Base-by-base conservation (phyloP, 2,113 vertebrate genomes). In the Phaethornis superciliosus region DNA sequence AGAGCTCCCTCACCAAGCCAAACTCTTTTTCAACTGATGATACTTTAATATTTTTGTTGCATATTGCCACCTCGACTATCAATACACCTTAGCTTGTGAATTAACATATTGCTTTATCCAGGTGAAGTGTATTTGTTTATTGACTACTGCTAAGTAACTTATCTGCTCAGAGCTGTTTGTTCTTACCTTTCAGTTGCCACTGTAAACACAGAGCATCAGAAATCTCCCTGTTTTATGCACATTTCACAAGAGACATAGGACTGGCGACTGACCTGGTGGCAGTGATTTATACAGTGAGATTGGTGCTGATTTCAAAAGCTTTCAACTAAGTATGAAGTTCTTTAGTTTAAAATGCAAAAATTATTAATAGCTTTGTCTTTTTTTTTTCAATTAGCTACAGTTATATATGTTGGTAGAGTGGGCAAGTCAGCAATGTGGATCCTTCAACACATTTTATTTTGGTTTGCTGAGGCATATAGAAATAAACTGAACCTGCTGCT, bases 241-340 rank as follows among this genome's bases (percentile, higher is more conserved):
- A 7, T 60, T 30, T 83, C 52, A 75, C 72, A 91, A 70, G 81
- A 91, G 91, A 89, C 93, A 74, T 74, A 94, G 95, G 90, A 95
- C 65, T 92, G 81, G 90, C 78, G 88, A 22, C 76, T 65, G n/a
- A 78, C 64, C 69, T 88, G 87, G 68, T 85, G 90, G 79, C 91
- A 93, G 82, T 78, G 58, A 76, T 46, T 68, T 62, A 85, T 37
- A 88, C 85, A 91, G 6, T 76, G 77, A 87, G 71, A 91, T 54
- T 90, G 94, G 94, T 96, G 96, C 94, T 88, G 89, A 93, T 81
- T 95, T 93, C 80, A 90, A 69, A 77, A 89, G 78, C 85, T 94
- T 95, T 95, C 87, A 84, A 63, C 81, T 32, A 68, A 94, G 85
- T 91, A 95, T 88, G 87, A 94, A 87, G 89, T 83, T 93, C 51